Evolutionary conservation across 2,888 invertebrate genomes (phyloP).

Genomic region (Agapostemon virescens): DNA sequence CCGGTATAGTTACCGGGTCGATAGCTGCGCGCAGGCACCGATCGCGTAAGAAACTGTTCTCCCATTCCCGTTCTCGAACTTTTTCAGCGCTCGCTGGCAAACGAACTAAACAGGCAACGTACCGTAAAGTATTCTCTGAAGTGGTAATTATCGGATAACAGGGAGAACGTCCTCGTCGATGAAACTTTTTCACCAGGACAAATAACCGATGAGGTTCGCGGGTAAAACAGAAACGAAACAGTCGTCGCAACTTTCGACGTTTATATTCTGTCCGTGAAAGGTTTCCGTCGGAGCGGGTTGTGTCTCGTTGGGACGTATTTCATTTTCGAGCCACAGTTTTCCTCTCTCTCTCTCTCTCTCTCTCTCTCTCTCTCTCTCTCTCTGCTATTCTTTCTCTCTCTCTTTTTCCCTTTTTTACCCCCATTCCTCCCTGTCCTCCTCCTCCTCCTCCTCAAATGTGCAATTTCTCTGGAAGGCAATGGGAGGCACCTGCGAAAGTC

Average conservation of each 20-base stretch:
- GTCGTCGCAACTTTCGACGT: conserved; percentile 2
- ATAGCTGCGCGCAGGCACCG: too few relatives aligned
- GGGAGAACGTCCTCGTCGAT: background rate
- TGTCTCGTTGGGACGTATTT: conserved; percentile 8
- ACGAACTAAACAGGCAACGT: background rate
- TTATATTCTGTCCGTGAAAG: background rate
- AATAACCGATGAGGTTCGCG: background rate
- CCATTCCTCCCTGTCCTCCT: too few relatives aligned
- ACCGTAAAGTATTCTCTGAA: background rate
- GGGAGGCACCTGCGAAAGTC: conserved; percentile 13
- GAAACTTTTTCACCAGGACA: background rate
- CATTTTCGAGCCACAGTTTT: conserved; percentile 13
- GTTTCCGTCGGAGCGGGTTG: background rate
- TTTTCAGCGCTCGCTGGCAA: background rate
- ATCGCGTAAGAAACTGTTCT: background rate
- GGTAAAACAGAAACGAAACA: background rate
- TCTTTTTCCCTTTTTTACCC: too few relatives aligned
- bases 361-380: background rate
- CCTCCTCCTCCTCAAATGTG: conserved; percentile 27
- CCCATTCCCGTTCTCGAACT: background rate
- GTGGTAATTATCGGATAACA: background rate
- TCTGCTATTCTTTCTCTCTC: background rate
- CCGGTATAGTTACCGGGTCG: background rate
- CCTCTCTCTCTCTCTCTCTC: background rate
- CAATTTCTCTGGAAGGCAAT: conserved; percentile 27